Evolutionary conservation across 2,113 vertebrate species (phyloP).

Genomic region (Taxidea taxus): DNA sequence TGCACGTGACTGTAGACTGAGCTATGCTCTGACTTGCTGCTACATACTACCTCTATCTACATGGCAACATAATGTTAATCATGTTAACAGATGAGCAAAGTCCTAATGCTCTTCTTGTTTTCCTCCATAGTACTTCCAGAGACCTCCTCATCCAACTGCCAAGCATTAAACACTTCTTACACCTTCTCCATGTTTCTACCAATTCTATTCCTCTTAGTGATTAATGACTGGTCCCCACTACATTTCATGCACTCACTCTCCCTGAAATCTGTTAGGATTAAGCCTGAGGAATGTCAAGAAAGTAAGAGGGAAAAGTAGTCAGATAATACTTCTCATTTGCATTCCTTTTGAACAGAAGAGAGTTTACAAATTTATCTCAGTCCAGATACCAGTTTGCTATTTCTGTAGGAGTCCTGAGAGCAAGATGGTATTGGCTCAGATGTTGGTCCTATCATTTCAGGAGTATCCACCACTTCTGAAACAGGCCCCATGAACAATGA

Average conservation of each 20-base stretch:
- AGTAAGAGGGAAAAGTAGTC: background rate
- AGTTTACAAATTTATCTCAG: background rate
- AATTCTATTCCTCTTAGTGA: background rate
- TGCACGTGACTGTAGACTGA: background rate
- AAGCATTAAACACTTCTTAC: background rate
- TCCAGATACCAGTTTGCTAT: background rate
- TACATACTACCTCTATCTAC: background rate
- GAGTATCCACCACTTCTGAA: slow-evolving; percentile 53
- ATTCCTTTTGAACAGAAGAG: background rate
- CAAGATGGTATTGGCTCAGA: background rate
- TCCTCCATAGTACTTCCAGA: background rate
- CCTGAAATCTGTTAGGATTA: background rate
- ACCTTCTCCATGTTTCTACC: background rate
- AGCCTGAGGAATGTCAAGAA: background rate
- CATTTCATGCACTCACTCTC: background rate
- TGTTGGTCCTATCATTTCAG: slow-evolving; percentile 10
- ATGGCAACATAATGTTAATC: background rate
- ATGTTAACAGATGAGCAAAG: background rate
- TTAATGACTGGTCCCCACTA: background rate
- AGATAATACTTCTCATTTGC: background rate
- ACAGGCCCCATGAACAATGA: slow-evolving; percentile 79
- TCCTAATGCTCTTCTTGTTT: background rate
- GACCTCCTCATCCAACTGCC: background rate
- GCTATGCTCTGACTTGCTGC: background rate
- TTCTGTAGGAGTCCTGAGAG: background rate